A percentile compares a stretch with the other conserved stretches of the same genome.
These are phyloP conservation scores for Aplysina aerophoba DNA, from an alignment of 37 sponge, comb jelly and placozoan genomes.

Conservation along the genomic window DNA sequence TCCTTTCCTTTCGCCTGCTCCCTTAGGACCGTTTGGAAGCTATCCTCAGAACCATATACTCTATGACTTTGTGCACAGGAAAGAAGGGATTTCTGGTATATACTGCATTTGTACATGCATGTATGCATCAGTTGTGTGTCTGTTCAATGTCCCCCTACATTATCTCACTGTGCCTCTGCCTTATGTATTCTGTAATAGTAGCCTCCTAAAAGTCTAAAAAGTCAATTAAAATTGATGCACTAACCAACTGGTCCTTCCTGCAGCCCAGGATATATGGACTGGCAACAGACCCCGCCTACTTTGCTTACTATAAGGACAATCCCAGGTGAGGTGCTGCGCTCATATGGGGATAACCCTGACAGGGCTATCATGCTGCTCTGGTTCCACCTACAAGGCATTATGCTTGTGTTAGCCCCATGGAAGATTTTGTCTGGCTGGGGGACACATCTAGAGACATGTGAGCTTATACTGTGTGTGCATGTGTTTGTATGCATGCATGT, in stretches of 20 bases:
- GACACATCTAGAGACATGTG: conserved; percentile 61
- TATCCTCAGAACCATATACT: not conserved
- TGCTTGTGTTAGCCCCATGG: conserved; percentile 35
- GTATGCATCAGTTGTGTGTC: no score
- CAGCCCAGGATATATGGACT: conserved; percentile 53
- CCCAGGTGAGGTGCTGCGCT: no score
- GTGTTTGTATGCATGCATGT: no score
- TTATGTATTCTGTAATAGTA: no score
- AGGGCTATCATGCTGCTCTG: no score
- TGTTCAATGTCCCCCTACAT: no score
- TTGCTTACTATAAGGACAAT: conserved; percentile 39
- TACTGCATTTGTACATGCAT: not conserved
- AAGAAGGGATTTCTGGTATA: conserved; percentile 13
- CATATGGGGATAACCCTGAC: no score
- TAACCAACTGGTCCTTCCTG: not conserved
- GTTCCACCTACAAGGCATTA: conserved; percentile 21
- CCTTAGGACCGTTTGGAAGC: not conserved
- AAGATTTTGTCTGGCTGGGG: conserved; percentile 60
- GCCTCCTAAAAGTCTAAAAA: no score
- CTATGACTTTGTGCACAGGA: conserved; percentile 29
- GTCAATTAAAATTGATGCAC: no score
- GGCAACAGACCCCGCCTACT: conserved; percentile 47
- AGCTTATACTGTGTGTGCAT: not conserved
- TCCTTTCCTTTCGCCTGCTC: not conserved
- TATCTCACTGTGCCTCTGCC: no score